phyloP scores from a whole-genome alignment of 2,888 invertebrate genomes.

The Glaucopsyche alexis region DNA sequence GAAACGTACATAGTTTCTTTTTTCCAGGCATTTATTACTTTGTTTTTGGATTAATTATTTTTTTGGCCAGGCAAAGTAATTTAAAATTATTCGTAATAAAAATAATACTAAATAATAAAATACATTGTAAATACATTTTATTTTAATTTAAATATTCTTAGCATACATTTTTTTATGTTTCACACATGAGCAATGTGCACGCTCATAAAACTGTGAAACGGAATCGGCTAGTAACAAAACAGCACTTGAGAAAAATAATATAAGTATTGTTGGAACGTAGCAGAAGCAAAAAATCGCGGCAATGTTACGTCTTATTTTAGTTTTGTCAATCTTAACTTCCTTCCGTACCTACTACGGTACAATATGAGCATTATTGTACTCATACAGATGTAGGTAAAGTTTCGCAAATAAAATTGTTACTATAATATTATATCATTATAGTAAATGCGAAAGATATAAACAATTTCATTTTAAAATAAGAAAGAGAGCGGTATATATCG shows the following conservation, averaged over 20 bases:
- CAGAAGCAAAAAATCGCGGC: too few relatives aligned
- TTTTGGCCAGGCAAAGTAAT: background rate
- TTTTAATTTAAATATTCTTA: conserved; percentile 2
- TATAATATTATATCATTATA: too few relatives aligned
- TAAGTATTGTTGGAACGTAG: too few relatives aligned
- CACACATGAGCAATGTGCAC: conserved; percentile 17
- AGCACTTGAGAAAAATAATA: background rate
- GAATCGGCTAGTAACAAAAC: background rate
- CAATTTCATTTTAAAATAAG: too few relatives aligned
- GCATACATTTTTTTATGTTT: conserved; percentile 9
- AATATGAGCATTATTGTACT: too few relatives aligned
- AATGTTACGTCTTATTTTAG: too few relatives aligned
- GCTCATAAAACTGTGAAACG: conserved; percentile 10
- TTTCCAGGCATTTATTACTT: conserved; percentile 1
- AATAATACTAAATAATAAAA: background rate
- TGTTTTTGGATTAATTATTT: background rate
- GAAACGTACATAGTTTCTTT: background rate
- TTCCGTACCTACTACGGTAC: too few relatives aligned
- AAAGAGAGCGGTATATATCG: too few relatives aligned
- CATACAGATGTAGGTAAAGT: too few relatives aligned
- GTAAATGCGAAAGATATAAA: too few relatives aligned
- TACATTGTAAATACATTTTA: conserved; percentile 1
- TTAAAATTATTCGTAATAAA: background rate
- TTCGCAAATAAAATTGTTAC: too few relatives aligned
- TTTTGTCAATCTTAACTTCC: too few relatives aligned